Evolutionary conservation across 1,140 invertebrate genomes (phyloP).

Genomic region (Eurosta solidaginis): DNA sequence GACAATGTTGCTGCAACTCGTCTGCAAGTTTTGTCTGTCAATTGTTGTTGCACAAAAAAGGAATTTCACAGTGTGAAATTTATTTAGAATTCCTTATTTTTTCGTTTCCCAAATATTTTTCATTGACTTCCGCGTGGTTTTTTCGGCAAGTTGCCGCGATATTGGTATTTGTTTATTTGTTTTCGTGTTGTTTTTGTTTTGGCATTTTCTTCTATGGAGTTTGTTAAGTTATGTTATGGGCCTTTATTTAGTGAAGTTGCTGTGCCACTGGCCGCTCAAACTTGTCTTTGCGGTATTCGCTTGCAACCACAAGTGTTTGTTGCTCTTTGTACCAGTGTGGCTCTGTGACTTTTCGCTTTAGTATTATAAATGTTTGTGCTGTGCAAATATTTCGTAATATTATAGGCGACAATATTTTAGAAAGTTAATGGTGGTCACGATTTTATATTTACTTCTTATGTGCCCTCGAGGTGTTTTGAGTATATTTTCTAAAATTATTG

Average conservation of each 20-base stretch:
- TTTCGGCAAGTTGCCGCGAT: not conserved
- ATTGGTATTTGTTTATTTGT: not conserved
- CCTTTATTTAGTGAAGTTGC: not conserved
- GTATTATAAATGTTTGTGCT: not conserved
- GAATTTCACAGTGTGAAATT: not conserved
- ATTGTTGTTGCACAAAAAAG: not conserved
- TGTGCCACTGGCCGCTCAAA: not conserved
- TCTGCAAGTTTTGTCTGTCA: not conserved
- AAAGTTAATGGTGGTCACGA: not conserved
- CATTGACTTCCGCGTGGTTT: conserved; percentile 5
- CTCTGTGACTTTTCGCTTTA: not conserved
- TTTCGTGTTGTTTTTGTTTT: not conserved
- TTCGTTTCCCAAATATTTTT: not conserved
- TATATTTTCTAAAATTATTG: too few relatives aligned
- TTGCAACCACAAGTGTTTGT: not conserved
- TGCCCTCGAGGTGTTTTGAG: too few relatives aligned
- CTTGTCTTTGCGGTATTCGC: not conserved
- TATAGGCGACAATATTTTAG: not conserved
- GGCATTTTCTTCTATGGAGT: not conserved
- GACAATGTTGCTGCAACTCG: not conserved
- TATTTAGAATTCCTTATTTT: conserved; percentile 10
- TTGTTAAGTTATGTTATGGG: not conserved
- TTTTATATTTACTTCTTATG: too few relatives aligned
- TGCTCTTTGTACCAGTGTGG: too few relatives aligned
- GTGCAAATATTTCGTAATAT: not conserved